Conservation (phyloP, 2,888 invertebrate genomes). For the Carabus problematicus region DNA sequence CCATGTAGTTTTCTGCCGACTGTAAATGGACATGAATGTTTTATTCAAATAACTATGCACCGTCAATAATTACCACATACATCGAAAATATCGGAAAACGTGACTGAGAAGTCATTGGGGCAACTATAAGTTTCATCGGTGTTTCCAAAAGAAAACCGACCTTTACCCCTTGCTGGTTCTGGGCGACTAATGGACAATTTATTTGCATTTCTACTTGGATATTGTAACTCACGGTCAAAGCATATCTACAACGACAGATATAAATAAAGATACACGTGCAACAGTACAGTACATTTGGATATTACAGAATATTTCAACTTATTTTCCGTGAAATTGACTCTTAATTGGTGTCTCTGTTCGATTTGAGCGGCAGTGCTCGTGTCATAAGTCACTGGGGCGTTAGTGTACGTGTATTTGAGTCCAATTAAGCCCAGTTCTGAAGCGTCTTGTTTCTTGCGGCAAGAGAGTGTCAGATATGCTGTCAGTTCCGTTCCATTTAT, state of each 20-base stretch:
- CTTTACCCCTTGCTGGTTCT: neutral
- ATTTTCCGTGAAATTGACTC: too few relatives aligned
- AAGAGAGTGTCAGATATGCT: neutral
- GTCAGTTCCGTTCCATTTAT: slow-evolving; percentile 2
- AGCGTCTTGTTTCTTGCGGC: too few relatives aligned
- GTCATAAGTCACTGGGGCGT: too few relatives aligned
- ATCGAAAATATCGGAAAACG: neutral
- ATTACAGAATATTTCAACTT: too few relatives aligned
- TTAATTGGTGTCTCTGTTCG: too few relatives aligned
- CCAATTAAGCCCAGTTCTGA: too few relatives aligned
- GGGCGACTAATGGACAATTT: neutral
- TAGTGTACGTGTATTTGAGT: too few relatives aligned
- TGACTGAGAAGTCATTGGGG: neutral
- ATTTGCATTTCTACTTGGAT: neutral
- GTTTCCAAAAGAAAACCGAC: neutral
- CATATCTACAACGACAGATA: neutral
- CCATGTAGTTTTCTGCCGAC: neutral
- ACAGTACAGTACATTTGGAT: too few relatives aligned
- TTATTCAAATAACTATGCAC: neutral
- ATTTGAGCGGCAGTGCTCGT: too few relatives aligned
- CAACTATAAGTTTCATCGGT: neutral
- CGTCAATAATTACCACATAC: neutral
- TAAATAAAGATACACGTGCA: too few relatives aligned
- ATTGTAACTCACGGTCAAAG: neutral
- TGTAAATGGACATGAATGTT: neutral